Conservation (phyloP, 1,140 invertebrate genomes). For the Adelges cooleyi region DNA sequence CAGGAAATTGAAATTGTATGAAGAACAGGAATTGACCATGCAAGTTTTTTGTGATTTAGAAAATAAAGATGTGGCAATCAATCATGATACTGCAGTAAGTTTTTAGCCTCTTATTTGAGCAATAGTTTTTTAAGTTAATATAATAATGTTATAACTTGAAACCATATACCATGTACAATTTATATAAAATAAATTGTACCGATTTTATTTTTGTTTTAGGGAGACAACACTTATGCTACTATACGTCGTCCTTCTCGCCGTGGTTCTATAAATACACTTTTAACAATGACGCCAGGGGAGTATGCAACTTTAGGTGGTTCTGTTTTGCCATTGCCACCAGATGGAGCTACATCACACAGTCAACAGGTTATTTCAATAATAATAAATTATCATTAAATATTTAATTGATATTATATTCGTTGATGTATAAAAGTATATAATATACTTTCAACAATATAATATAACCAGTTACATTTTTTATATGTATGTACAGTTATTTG, state of each 20-base stretch:
- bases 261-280: conserved; percentile 39
- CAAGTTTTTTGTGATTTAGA: conserved; percentile 64
- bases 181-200: too few species aligned
- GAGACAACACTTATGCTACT: conserved; percentile 76
- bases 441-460: neutral
- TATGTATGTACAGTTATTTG: conserved; percentile 49
- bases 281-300: conserved; percentile 44
- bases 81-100: neutral
- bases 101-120: too few species aligned
- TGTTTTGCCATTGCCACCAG: conserved; percentile 34
- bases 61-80: conserved; percentile 9
- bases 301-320: conserved; percentile 56
- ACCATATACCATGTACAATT: too few species aligned
- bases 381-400: neutral
- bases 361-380: conserved; percentile 33
- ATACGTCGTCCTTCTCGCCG: conserved; percentile 57
- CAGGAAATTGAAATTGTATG: conserved; percentile 76
- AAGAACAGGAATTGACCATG: conserved; percentile 87
- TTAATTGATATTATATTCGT: neutral
- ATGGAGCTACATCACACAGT: conserved; percentile 39
- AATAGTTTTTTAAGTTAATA: too few species aligned
- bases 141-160: too few species aligned
- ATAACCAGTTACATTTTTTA: too few species aligned
- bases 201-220: conserved; percentile 29
- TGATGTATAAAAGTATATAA: neutral